Evolutionary conservation across 2,888 invertebrate genomes (phyloP).

Genomic region (Drosophila neonasuta): DNA sequence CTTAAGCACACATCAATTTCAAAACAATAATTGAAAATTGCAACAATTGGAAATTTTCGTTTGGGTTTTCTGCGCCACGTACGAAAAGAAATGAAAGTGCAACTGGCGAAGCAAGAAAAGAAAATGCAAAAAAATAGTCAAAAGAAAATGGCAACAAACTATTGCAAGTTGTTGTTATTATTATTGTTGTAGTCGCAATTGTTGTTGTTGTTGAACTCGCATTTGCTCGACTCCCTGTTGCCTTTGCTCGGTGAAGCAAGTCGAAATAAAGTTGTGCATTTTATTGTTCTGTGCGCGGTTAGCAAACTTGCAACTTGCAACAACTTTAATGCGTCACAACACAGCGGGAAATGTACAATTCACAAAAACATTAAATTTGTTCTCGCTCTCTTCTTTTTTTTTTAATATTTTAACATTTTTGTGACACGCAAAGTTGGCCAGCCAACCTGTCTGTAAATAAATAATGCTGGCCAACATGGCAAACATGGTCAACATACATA

Average conservation of each 20-base stretch:
- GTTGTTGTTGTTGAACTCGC: neutral
- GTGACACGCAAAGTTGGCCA: conserved; percentile 59
- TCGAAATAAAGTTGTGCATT: conserved; percentile 52
- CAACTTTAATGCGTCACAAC: conserved; percentile 26
- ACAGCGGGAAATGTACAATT: neutral
- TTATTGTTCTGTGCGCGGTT: conserved; percentile 40
- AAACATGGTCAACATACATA: conserved; percentile 41
- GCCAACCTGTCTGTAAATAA: conserved; percentile 46
- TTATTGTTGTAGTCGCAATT: neutral
- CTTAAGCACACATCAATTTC: conserved; percentile 74
- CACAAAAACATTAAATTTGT: neutral
- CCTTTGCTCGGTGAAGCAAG: conserved; percentile 33
- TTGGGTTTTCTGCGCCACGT: conserved; percentile 50
- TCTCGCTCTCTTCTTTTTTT: conserved; percentile 7
- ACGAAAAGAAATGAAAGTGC: conserved; percentile 42
- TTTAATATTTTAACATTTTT: conserved; percentile 55
- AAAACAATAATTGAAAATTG: conserved; percentile 77
- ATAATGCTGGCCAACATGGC: conserved; percentile 40
- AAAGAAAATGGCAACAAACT: conserved; percentile 43
- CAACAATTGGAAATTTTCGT: conserved; percentile 66
- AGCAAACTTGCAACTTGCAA: conserved; percentile 18
- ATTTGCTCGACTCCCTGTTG: conserved; percentile 38
- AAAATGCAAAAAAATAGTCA: conserved; percentile 17
- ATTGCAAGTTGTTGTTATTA: conserved; percentile 18
- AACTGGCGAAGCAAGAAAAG: conserved; percentile 9